Evolutionary conservation across 2,113 vertebrate genomes (phyloP), one percentile per base, ranked within the genome.

Genomic region (Prionailurus viverrinus): DNA sequence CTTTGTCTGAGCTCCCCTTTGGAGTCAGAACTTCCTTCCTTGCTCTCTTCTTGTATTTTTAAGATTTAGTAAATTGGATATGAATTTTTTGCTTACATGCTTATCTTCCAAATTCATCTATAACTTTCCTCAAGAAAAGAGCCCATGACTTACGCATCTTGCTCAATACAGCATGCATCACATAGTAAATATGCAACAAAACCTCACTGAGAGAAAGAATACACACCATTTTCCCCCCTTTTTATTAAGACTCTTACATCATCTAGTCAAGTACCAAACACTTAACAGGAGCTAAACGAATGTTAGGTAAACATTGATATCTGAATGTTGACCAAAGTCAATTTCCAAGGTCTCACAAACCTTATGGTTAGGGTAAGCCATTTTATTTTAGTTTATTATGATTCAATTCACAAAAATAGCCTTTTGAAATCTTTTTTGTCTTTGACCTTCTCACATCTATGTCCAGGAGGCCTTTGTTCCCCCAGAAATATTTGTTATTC

Each of bases 401-500:
- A 95, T 84, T 29, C 45, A 55, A 5, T 45, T 96, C 5, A 80
- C 27, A 87, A 94, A 94, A 78, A 68, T 71, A 41, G 19, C 5
- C 0, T 65, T 94, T 81, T 29, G 16, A 18, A 48, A 11, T 73
- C 25, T 71, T 31, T 85, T 96, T 69, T 93, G 19, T 76, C 61
- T 93, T 82, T 97, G 87, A 91, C n/a, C 58, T 90, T 79, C 48
- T 95, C 45, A 39, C 2, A 76, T 88, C 87, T 78, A 94, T 13
- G 86, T 91, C 73, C n/a, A 96, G 89, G 16, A 73, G 66, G 53
- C 2, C 86, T 86, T 88, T 96, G 61, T 96, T 93, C 55, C 33
- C 19, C 19, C 8, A 48, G 39, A 96, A 93, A 89, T 81, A 91
- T 80, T 95, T 91, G 10, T 79, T 96, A 45, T 96, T 97, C 71